A percentile compares a stretch with the other conserved stretches of the same genome.
Evolutionary conservation across 2,888 invertebrate genomes (phyloP).

Genomic region (Hipparchia semele): DNA sequence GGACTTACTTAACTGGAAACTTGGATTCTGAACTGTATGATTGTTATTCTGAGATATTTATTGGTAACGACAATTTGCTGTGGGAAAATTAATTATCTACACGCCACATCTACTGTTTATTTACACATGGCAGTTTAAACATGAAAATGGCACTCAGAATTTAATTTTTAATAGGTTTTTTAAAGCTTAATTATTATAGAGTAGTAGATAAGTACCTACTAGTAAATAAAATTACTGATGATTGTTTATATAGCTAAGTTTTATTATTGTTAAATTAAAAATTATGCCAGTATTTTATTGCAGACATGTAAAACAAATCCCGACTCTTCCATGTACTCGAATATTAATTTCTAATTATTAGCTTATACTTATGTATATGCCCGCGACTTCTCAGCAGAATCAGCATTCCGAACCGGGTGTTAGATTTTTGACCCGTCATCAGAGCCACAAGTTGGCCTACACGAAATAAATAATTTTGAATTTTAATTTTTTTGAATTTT

Average conservation of each 20-base stretch:
- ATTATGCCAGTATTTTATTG: too few species aligned
- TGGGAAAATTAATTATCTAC: constrained; percentile 30
- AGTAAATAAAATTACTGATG: background rate
- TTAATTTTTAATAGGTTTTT: constrained; percentile 3
- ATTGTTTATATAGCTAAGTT: background rate
- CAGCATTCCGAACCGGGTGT: too few species aligned
- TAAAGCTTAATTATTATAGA: background rate
- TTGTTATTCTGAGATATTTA: constrained; percentile 1
- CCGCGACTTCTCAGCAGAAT: too few species aligned
- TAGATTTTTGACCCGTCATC: too few species aligned
- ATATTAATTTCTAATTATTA: too few species aligned
- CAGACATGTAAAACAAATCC: too few species aligned
- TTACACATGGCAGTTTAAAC: constrained; percentile 12
- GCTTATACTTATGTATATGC: too few species aligned
- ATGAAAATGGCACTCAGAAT: constrained; percentile 7
- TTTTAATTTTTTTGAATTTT: too few species aligned
- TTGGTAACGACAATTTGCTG: constrained; percentile 26
- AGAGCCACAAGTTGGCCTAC: too few species aligned
- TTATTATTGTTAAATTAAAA: background rate
- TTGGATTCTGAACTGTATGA: background rate
- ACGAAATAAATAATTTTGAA: too few species aligned
- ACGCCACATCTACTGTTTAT: constrained; percentile 22
- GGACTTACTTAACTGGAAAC: too few species aligned
- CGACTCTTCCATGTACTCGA: too few species aligned
- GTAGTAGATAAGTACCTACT: background rate